Evolutionary conservation across 1,140 invertebrate species (phyloP).

Genomic region (Diachasmimorpha longicaudata): DNA sequence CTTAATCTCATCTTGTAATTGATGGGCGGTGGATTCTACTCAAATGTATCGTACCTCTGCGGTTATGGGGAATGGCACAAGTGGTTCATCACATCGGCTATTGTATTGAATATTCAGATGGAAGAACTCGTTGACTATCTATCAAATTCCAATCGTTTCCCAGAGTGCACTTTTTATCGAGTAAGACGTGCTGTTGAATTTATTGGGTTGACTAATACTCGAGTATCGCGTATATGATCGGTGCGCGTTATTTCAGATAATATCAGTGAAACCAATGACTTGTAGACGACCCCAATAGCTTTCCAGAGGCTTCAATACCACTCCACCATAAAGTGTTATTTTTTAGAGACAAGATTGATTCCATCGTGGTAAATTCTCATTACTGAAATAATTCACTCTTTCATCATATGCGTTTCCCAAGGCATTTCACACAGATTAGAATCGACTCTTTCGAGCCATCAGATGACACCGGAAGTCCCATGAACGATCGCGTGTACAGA

Average conservation of each 20-base stretch:
- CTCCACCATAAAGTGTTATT: not conserved
- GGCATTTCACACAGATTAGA: not conserved
- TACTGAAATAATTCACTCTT: not conserved
- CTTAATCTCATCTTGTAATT: no score
- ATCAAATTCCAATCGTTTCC: no score
- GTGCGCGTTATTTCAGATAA: not conserved
- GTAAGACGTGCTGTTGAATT: not conserved
- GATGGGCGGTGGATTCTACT: no score
- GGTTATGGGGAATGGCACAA: no score
- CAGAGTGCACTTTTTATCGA: no score
- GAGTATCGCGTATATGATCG: not conserved
- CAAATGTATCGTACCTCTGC: no score
- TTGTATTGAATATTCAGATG: no score
- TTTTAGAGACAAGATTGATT: not conserved
- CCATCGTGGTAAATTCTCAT: not conserved
- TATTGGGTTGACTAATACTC: not conserved
- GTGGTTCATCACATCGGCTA: no score
- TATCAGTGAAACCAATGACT: not conserved
- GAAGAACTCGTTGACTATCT: no score
- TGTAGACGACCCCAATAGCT: not conserved
- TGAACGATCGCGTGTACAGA: constrained; percentile 1
- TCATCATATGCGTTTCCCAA: not conserved
- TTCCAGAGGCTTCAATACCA: not conserved
- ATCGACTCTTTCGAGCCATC: not conserved
- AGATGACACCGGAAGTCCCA: constrained; percentile 13